phyloP scores from a whole-genome alignment of 2,113 vertebrate species.

The Mesitornis unicolor region DNA sequence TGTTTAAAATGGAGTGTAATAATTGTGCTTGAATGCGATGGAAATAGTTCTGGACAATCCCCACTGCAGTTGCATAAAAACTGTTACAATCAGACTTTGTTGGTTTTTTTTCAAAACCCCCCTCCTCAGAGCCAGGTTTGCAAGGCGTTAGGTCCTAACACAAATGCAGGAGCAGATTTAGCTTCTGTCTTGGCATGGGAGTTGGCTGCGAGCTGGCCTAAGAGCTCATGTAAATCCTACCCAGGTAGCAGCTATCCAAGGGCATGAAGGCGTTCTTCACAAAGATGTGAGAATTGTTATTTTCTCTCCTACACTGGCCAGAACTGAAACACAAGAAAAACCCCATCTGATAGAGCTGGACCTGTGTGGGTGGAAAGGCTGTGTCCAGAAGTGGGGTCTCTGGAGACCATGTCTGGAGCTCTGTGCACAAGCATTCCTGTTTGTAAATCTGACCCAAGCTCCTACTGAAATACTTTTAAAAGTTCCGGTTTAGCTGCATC shows the following conservation, averaged over 20 bases:
- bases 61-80: not conserved
- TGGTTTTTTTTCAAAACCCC: not conserved
- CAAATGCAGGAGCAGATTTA: not conserved
- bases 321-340: not conserved
- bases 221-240: not conserved
- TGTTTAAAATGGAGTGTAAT: not conserved
- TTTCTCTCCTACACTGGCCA: not conserved
- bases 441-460: not conserved
- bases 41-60: not conserved
- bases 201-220: not conserved
- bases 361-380: not conserved
- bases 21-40: not conserved
- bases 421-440: not conserved
- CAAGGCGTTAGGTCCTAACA: not conserved
- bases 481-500: not conserved
- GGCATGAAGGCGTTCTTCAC: not conserved
- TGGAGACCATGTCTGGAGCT: not conserved
- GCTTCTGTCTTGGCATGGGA: accelerated
- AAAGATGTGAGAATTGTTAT: not conserved
- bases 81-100: not conserved
- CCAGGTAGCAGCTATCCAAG: not conserved
- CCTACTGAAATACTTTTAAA: not conserved
- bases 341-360: not conserved
- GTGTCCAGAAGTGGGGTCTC: not conserved
- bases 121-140: not conserved